Percentiles rank a stretch among this genome's conserved stretches.
Evolutionary conservation across 2,888 invertebrate genomes (phyloP).

Genomic region (Junonia oenone): DNA sequence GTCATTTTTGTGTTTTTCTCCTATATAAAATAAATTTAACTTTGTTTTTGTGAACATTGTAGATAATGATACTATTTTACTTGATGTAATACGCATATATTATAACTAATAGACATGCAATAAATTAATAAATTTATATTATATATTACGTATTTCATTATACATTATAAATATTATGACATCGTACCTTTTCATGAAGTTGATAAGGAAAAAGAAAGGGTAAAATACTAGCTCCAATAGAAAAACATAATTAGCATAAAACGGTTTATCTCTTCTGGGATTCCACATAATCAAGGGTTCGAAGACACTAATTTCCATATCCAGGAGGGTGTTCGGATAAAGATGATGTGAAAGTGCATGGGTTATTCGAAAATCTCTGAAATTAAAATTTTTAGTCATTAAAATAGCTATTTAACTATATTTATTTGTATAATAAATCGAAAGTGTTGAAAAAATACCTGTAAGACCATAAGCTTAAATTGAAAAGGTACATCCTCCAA

Average conservation of each 20-base stretch:
- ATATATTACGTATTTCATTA: too few relatives aligned
- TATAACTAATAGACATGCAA: too few relatives aligned
- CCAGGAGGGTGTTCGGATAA: slow-evolving; percentile 88
- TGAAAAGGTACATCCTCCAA: slow-evolving; percentile 89
- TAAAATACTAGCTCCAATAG: slow-evolving; percentile 64
- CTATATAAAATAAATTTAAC: too few relatives aligned
- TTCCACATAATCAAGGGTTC: slow-evolving; percentile 85
- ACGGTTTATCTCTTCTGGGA: slow-evolving; percentile 78
- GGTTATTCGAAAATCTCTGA: slow-evolving; percentile 85
- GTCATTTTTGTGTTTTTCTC: too few relatives aligned
- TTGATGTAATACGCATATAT: too few relatives aligned
- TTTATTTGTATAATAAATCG: background rate
- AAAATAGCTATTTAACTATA: background rate
- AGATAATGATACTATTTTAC: too few relatives aligned
- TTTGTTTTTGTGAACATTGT: too few relatives aligned
- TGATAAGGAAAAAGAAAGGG: slow-evolving; percentile 50
- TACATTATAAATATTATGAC: background rate
- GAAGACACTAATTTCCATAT: slow-evolving; percentile 84
- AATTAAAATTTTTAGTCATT: background rate
- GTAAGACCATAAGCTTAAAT: slow-evolving; percentile 83
- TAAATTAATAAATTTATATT: too few relatives aligned
- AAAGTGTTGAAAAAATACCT: slow-evolving; percentile 53
- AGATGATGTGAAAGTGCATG: too few relatives aligned
- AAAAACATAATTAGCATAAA: slow-evolving; percentile 68
- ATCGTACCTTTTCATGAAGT: slow-evolving; percentile 64